phyloP scores from a whole-genome alignment of 2,797 vertebrate genomes.

The Spatula versicolor region DNA sequence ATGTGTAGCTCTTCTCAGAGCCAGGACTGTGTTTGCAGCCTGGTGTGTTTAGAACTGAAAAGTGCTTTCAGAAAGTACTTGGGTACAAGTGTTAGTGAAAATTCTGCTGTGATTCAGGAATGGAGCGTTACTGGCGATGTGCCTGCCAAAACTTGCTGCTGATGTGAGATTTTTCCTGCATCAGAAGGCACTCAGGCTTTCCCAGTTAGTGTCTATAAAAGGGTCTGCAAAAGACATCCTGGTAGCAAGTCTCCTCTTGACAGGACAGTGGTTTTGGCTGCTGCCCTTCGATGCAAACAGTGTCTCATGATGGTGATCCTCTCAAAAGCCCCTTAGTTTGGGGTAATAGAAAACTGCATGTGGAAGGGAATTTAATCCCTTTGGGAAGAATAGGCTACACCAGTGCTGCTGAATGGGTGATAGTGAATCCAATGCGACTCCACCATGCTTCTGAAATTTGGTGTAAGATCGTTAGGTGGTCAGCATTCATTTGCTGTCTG shows the following conservation, averaged over 20 bases:
- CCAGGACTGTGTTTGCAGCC: not conserved
- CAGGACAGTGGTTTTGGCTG: not conserved
- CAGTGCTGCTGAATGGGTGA: not conserved
- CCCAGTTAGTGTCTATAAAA: not conserved
- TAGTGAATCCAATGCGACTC: not conserved
- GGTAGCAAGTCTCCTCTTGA: not conserved
- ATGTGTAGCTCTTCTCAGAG: not conserved
- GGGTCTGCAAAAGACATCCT: not conserved
- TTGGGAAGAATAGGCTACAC: not conserved
- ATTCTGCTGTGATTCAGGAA: not conserved
- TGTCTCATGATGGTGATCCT: not conserved
- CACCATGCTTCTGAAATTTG: not conserved
- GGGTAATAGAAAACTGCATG: not conserved
- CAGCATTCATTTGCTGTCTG: not conserved
- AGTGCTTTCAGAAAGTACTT: not conserved
- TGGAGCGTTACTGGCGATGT: not conserved
- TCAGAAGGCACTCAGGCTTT: not conserved
- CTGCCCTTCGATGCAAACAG: not conserved
- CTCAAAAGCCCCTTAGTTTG: not conserved
- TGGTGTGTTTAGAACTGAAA: not conserved
- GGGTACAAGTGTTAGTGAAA: not conserved
- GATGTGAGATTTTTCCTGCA: not conserved
- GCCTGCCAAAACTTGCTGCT: not conserved
- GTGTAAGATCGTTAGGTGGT: not conserved
- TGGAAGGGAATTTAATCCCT: not conserved